These are phyloP conservation scores for Astropecten irregularis DNA, from an alignment of 53 echinoderm and acorn worm species.

Conservation along the genomic window DNA sequence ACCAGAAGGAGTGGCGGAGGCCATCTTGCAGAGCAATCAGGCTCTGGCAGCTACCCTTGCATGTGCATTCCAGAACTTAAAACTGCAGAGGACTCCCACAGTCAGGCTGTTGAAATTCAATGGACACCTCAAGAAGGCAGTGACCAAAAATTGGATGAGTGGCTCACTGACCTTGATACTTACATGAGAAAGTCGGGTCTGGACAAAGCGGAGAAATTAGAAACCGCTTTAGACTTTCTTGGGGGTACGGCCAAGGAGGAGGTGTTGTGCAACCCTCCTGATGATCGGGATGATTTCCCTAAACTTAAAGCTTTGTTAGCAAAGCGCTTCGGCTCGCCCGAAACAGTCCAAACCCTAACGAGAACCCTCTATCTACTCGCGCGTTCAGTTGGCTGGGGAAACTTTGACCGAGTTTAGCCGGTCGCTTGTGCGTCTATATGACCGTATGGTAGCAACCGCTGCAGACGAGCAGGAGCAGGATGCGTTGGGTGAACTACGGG, in stretches of 20 bases:
- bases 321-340: not conserved
- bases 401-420: conserved; percentile 46
- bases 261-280: not conserved
- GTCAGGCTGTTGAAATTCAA: not conserved
- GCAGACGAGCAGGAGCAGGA: not conserved
- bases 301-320: not conserved
- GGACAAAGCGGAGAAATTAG: not conserved
- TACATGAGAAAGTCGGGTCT: not conserved
- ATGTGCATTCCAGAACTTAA: not conserved
- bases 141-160: not conserved
- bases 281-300: not conserved
- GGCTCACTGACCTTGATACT: not conserved
- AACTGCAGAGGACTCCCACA: not conserved
- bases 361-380: not conserved
- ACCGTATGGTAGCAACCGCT: not conserved
- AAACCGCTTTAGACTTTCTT: not conserved
- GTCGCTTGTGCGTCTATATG: not conserved
- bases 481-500: not conserved
- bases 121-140: not conserved
- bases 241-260: not conserved
- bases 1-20: not conserved
- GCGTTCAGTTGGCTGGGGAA: not conserved
- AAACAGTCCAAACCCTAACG: not conserved
- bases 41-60: not conserved
- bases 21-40: not conserved